phyloP scores from a whole-genome alignment of 2,113 vertebrate species.

The Nanorana parkeri region DNA sequence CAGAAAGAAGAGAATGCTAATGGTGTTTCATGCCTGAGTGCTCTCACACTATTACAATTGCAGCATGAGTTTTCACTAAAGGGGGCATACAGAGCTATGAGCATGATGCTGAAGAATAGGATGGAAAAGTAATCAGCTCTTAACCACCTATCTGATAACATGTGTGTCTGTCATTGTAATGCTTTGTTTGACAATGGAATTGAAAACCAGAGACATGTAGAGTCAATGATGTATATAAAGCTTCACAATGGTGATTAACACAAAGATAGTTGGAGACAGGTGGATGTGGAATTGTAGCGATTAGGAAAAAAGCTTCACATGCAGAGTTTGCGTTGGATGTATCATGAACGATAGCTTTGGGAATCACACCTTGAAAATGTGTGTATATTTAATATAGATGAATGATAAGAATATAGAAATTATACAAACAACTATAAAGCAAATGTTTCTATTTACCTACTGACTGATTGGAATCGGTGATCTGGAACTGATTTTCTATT shows the following conservation, averaged over 20 bases:
- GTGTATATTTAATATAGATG: too few species aligned
- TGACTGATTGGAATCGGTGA: too few species aligned
- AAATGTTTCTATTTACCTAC: too few species aligned
- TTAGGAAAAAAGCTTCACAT: neutral
- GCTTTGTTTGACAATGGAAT: neutral
- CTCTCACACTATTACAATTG: slow-evolving; percentile 2
- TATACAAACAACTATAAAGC: too few species aligned
- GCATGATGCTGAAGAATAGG: slow-evolving; percentile 5
- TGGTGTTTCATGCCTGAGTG: slow-evolving; percentile 33
- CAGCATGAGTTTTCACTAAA: neutral
- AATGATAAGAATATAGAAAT: too few species aligned
- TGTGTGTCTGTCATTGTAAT: neutral
- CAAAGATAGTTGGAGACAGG: neutral
- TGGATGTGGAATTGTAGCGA: neutral
- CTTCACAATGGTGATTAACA: neutral
- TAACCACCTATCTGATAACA: slow-evolving; percentile 8
- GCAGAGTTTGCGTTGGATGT: neutral
- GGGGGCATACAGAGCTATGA: neutral
- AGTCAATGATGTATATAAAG: neutral
- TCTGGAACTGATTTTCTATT: too few species aligned
- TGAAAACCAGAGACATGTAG: neutral
- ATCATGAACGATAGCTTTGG: too few species aligned
- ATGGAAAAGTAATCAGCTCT: neutral
- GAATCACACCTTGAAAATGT: too few species aligned
- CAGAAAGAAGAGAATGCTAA: slow-evolving; percentile 19